Evolutionary conservation across 2,888 invertebrate species (phyloP).

Genomic region (Cosmorhoe ocellata): DNA sequence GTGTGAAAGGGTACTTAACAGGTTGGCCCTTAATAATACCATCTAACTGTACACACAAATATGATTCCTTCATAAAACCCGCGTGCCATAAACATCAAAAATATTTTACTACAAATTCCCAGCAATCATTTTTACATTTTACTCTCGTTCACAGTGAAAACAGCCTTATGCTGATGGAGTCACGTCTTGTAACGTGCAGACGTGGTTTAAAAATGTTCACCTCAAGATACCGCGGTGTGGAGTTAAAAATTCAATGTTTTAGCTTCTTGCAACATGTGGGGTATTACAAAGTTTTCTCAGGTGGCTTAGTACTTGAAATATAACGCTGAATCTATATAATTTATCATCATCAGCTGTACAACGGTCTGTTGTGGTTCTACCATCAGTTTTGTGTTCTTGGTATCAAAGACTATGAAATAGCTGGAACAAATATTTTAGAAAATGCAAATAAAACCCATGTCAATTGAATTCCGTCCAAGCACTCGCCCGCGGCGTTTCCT

Average conservation of each 20-base stretch:
- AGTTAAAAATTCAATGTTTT: slow-evolving; percentile 66
- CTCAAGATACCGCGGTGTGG: slow-evolving; percentile 46
- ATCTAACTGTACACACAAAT: slow-evolving; percentile 1
- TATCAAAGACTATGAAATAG: too few species aligned
- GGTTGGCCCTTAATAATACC: too few species aligned
- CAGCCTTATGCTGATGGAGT: slow-evolving; percentile 47
- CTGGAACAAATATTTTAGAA: too few species aligned
- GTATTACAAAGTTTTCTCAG: slow-evolving; percentile 13
- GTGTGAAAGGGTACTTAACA: too few species aligned
- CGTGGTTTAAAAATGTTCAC: slow-evolving; percentile 58
- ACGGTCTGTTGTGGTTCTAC: background rate
- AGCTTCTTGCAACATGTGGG: slow-evolving; percentile 37
- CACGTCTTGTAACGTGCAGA: slow-evolving; percentile 54
- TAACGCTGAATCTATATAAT: too few species aligned
- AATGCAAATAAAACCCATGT: too few species aligned
- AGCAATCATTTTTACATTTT: slow-evolving; percentile 33
- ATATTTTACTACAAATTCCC: slow-evolving; percentile 26
- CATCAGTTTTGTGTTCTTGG: too few species aligned
- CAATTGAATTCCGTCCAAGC: too few species aligned
- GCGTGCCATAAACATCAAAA: slow-evolving; percentile 21
- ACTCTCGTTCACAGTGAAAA: slow-evolving; percentile 35
- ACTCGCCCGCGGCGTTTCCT: too few species aligned
- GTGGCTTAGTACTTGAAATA: slow-evolving; percentile 3
- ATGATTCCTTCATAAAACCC: slow-evolving; percentile 15
- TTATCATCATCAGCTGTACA: too few species aligned